phyloP scores from a whole-genome alignment of 2,113 vertebrate genomes.

The Zosterops pallidus region DNA sequence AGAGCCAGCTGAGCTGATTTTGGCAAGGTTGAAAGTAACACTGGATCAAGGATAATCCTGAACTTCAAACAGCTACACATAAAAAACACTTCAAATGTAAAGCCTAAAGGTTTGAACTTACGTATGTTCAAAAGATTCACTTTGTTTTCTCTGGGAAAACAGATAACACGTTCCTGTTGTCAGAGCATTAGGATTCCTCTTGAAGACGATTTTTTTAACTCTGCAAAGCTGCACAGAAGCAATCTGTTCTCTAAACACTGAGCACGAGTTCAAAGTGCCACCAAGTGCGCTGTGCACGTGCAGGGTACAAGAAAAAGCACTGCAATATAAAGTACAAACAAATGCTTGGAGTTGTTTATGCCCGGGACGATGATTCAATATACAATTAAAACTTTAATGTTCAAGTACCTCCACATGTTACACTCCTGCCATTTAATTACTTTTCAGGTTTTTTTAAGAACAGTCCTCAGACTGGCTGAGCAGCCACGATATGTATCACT shows the following conservation, averaged over 20 bases:
- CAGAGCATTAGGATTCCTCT: background rate
- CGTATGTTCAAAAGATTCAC: background rate
- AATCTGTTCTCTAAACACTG: background rate
- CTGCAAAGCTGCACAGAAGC: slow-evolving; percentile 29
- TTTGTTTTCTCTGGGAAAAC: background rate
- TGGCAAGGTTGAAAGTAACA: background rate
- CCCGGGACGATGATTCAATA: background rate
- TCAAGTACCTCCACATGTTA: background rate
- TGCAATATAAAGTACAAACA: background rate
- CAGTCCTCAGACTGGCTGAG: background rate
- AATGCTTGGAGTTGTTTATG: background rate
- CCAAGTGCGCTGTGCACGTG: fast-evolving
- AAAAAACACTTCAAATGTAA: background rate
- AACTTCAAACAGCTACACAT: background rate
- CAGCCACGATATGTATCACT: background rate
- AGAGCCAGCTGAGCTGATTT: background rate
- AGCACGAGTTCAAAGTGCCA: slow-evolving; percentile 1
- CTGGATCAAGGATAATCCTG: background rate
- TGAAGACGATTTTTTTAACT: background rate
- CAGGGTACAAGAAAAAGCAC: background rate
- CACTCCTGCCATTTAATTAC: background rate
- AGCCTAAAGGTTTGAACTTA: background rate
- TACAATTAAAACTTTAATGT: background rate
- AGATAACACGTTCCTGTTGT: background rate
- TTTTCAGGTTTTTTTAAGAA: background rate